Evolutionary conservation across 2,888 invertebrate genomes (phyloP).

Genomic region (Caenorhabditis virilis): DNA sequence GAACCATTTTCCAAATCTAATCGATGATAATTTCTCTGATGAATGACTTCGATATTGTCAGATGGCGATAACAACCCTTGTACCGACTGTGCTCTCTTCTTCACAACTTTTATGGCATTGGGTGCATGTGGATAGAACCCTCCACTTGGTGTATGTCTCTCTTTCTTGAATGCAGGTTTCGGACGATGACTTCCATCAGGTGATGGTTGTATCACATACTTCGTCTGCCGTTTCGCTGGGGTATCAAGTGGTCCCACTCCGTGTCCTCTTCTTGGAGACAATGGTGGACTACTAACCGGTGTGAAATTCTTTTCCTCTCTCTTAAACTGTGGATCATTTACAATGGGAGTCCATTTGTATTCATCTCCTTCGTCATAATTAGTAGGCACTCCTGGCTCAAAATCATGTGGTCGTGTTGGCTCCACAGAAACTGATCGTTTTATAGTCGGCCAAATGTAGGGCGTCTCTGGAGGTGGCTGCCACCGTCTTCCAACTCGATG

Average conservation of each 20-base stretch:
- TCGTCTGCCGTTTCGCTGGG: constrained; percentile 60
- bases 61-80: constrained; percentile 31
- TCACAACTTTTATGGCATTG: constrained; percentile 61
- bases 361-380: constrained; percentile 54
- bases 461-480: constrained; percentile 68
- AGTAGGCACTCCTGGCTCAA: too few species aligned
- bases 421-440: constrained; percentile 52
- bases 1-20: constrained; percentile 30
- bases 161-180: constrained; percentile 59
- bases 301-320: constrained; percentile 68
- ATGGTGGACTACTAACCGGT: constrained; percentile 63
- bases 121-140: constrained; percentile 68
- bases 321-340: constrained; percentile 64
- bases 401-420: constrained; percentile 32
- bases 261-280: constrained; percentile 51
- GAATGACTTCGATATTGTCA: constrained; percentile 45
- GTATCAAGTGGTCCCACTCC: constrained; percentile 62
- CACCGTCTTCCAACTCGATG: constrained; percentile 62
- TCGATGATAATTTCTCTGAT: constrained; percentile 56
- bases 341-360: constrained; percentile 64
- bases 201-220: constrained; percentile 58
- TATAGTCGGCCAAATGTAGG: constrained; percentile 59
- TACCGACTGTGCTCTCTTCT: constrained; percentile 43
- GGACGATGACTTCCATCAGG: constrained; percentile 66
- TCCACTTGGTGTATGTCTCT: constrained; percentile 59